Evolutionary conservation across 1,140 invertebrate species (phyloP), one percentile per base, ranked within the genome.

Genomic region (Chrysopa pallens): DNA sequence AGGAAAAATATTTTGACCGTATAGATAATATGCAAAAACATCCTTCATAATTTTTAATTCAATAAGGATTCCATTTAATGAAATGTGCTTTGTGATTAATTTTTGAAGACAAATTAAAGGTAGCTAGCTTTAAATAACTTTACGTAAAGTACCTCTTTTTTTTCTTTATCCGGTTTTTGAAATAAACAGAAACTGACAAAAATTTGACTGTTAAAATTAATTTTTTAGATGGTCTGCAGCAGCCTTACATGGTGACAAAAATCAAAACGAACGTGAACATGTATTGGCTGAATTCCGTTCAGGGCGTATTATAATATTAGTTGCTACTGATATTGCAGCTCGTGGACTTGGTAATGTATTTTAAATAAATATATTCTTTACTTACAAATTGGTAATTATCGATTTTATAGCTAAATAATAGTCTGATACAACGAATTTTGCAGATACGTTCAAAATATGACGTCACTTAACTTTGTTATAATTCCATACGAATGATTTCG

Each of bases 311-410:
- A 80, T 86, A n/a, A 92, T 98, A 53, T 61, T 97, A 29, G 84
- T 96, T 43, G 93, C 93, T 9, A 98, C 93, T 12, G 93, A 97
- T 69, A 93, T 98, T 13, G 93, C 93, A 29, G 91, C 93, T 11
- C 74, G 93, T 48, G 93, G 93, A 35, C 67, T 96, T 52, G 92
- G 92, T 74, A 91, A 74, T 5, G 17, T 23, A 23, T 23, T 23
- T 23, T 23, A 23, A 23, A 23, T 23, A 23, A 23, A 2, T 3
- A 23, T 23, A 3, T 23, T 23, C 5, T 23, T 23, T 23, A 23
- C 17, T 23, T 23, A 23, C 17, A 23, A 23, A 23, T 23, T 23
- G 17, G 17, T 23, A 23, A 23, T 5, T 23, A 23, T 3, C 17
- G 17, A 23, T 23, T 23, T 23, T 23, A 23, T 23, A 23, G 17